These are phyloP conservation scores for Allobates femoralis DNA, from an alignment of 2,797 vertebrate species.

Conservation along the genomic window DNA sequence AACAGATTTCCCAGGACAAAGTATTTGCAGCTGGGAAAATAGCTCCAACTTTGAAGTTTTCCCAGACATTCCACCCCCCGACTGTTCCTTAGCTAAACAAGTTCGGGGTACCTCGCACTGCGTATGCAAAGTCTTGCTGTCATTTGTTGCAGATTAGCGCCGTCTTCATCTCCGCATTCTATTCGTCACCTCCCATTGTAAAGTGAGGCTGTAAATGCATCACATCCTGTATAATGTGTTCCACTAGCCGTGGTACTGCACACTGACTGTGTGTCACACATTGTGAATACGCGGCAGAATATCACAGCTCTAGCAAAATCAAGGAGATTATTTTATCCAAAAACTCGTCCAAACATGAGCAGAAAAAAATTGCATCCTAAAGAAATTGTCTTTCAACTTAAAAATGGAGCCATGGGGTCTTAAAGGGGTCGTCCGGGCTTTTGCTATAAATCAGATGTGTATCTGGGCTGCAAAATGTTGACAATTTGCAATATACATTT, in stretches of 20 bases:
- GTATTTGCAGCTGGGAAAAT: conserved; percentile 82
- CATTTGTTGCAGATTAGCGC: not conserved
- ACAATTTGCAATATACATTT: too few species aligned
- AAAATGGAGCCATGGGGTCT: too few species aligned
- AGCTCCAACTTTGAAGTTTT: conserved; percentile 82
- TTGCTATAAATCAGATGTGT: too few species aligned
- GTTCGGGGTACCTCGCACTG: conserved; percentile 67
- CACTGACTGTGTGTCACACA: too few species aligned
- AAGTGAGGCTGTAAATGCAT: not conserved
- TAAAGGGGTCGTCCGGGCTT: too few species aligned
- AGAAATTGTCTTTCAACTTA: too few species aligned
- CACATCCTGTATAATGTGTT: not conserved
- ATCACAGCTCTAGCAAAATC: too few species aligned
- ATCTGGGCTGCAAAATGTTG: too few species aligned
- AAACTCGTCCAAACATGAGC: too few species aligned
- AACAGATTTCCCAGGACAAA: conserved; percentile 80
- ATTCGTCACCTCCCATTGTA: not conserved
- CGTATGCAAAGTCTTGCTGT: not conserved
- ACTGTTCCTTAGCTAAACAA: conserved; percentile 76
- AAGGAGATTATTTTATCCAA: too few species aligned
- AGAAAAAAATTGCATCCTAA: too few species aligned
- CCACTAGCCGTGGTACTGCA: not conserved
- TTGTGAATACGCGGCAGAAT: too few species aligned
- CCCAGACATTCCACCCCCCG: conserved; percentile 78
- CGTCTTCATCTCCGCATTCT: not conserved